phyloP scores from a whole-genome alignment of 2,888 invertebrate species.

The Aplocera efformata region DNA sequence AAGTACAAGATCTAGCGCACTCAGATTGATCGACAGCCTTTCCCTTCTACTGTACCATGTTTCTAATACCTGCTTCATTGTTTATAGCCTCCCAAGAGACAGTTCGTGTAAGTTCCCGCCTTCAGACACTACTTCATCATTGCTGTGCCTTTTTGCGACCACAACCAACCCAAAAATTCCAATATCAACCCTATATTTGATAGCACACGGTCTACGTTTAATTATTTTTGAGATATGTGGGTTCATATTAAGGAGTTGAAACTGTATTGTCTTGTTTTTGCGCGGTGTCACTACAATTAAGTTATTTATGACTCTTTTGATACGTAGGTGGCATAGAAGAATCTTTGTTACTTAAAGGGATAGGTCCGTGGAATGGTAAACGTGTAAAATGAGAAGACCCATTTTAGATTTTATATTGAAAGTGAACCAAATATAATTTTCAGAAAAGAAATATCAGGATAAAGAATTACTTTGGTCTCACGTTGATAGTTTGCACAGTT shows the following conservation, averaged over 20 bases:
- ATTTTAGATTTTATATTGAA: too few species aligned
- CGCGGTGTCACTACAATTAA: background rate
- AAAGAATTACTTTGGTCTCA: too few species aligned
- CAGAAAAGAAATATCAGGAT: too few species aligned
- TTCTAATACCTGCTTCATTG: slow-evolving; percentile 27
- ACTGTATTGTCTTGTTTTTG: slow-evolving; percentile 1
- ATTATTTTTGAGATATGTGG: background rate
- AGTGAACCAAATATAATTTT: too few species aligned
- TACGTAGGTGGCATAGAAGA: too few species aligned
- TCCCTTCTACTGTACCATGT: slow-evolving; percentile 33
- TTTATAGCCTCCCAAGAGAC: slow-evolving; percentile 37
- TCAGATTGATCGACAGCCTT: too few species aligned
- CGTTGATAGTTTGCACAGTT: too few species aligned
- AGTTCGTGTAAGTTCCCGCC: slow-evolving; percentile 50
- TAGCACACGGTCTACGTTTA: background rate
- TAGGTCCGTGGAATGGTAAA: too few species aligned
- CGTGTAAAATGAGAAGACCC: too few species aligned
- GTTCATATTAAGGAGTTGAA: background rate
- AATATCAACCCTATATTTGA: background rate
- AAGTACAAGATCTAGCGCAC: too few species aligned
- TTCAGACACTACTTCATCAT: slow-evolving; percentile 49
- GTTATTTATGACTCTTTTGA: background rate
- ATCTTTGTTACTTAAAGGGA: too few species aligned
- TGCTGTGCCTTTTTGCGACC: slow-evolving; percentile 41
- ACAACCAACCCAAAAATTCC: background rate